Evolutionary conservation across 2,113 vertebrate species (phyloP).

Genomic region (Tragelaphus buxtoni): DNA sequence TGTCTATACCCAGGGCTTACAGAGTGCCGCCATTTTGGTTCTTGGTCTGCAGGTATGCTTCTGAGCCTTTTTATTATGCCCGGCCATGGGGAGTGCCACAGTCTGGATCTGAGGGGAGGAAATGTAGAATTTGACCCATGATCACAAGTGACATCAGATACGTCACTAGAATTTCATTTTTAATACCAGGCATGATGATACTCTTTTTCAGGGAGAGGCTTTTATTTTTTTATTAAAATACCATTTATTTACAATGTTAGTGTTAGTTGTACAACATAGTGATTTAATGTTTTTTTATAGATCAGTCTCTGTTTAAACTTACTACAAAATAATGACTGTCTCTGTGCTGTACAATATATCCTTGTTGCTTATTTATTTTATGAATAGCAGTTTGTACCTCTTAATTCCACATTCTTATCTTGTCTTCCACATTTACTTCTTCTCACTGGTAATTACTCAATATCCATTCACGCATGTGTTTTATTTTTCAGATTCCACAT

Average conservation of each 20-base stretch:
- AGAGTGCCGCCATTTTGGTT: neutral
- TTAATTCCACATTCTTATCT: neutral
- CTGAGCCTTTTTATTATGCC: neutral
- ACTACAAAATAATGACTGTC: neutral
- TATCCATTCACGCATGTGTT: neutral
- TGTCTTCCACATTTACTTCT: neutral
- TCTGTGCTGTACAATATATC: neutral
- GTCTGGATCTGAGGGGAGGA: neutral
- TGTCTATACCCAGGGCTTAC: neutral
- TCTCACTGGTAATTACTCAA: neutral
- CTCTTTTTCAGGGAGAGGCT: neutral
- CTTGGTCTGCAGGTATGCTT: neutral
- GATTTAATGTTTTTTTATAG: neutral
- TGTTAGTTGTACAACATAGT: neutral
- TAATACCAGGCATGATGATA: neutral
- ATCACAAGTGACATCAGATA: neutral
- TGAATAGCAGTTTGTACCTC: neutral
- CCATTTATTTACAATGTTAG: neutral
- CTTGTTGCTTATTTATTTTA: neutral
- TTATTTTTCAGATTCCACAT: neutral
- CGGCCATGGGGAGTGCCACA: neutral
- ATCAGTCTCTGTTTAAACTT: neutral
- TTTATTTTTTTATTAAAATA: neutral
- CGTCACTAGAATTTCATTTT: neutral
- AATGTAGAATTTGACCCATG: neutral